Evolutionary conservation across 2,888 invertebrate genomes (phyloP).

Genomic region (Drosophila tripunctata): DNA sequence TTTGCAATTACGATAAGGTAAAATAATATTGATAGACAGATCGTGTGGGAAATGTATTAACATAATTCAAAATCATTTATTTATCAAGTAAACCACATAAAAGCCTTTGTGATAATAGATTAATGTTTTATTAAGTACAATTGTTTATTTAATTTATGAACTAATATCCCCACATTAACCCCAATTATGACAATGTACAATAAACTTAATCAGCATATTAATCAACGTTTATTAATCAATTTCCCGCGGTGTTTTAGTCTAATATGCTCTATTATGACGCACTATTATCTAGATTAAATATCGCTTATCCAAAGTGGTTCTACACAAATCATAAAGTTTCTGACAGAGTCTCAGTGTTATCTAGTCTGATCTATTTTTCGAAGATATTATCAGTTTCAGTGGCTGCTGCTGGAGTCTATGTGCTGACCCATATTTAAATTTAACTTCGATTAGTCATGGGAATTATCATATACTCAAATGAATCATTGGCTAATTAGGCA

Average conservation of each 20-base stretch:
- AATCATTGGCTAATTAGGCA: conserved; percentile 70
- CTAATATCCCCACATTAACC: conserved; percentile 10
- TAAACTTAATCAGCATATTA: conserved; percentile 29
- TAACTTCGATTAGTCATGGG: conserved; percentile 61
- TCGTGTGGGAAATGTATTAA: too few species aligned
- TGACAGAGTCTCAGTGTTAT: too few species aligned
- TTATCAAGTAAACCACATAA: not conserved
- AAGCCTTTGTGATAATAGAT: too few species aligned
- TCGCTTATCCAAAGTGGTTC: conserved; percentile 20
- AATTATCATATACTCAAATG: conserved; percentile 60
- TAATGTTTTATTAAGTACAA: not conserved
- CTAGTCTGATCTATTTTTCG: conserved; percentile 1
- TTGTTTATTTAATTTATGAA: conserved; percentile 28
- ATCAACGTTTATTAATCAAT: conserved; percentile 43
- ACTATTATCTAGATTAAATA: conserved; percentile 41
- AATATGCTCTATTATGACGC: conserved; percentile 24
- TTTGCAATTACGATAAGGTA: not conserved
- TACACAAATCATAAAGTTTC: conserved; percentile 7
- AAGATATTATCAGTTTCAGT: not conserved
- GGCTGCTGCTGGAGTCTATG: not conserved
- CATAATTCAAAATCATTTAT: not conserved
- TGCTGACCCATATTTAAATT: conserved; percentile 47
- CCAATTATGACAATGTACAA: conserved; percentile 20
- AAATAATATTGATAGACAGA: too few species aligned
- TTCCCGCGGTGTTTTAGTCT: conserved; percentile 6